phyloP scores from a whole-genome alignment of 2,797 vertebrate species.

The Amblyraja radiata region DNA sequence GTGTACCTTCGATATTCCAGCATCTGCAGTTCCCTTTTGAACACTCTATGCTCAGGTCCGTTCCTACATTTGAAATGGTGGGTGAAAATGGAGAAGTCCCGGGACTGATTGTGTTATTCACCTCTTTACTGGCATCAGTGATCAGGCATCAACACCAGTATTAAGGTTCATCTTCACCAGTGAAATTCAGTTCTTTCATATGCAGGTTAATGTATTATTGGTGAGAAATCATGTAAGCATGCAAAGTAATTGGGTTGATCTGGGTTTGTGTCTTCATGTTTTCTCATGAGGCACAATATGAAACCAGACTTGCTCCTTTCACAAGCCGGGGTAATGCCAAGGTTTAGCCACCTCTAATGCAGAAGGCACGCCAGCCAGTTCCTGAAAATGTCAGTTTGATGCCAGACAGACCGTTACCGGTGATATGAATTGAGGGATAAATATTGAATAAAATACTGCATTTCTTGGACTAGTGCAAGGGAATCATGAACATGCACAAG shows the following conservation, averaged over 20 bases:
- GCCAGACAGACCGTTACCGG: neutral
- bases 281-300: neutral
- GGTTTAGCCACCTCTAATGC: neutral
- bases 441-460: neutral
- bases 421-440: neutral
- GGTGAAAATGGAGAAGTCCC: neutral
- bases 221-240: neutral
- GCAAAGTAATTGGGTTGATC: neutral
- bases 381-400: neutral
- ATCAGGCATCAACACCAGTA: neutral
- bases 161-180: neutral
- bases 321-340: neutral
- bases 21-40: too few relatives aligned
- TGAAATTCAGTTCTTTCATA: neutral
- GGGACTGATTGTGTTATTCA: neutral
- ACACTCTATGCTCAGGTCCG: too few relatives aligned
- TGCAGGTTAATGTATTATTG: neutral
- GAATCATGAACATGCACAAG: neutral
- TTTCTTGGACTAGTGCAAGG: neutral
- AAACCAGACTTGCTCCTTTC: neutral
- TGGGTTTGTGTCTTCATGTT: neutral
- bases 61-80: neutral
- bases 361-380: neutral
- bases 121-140: neutral
- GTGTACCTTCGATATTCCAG: too few relatives aligned